A percentile compares a stretch with the other conserved stretches of the same genome.
These are phyloP conservation scores for Cheilosia variabilis DNA, from an alignment of 2,888 invertebrate species.

Conservation along the genomic window DNA sequence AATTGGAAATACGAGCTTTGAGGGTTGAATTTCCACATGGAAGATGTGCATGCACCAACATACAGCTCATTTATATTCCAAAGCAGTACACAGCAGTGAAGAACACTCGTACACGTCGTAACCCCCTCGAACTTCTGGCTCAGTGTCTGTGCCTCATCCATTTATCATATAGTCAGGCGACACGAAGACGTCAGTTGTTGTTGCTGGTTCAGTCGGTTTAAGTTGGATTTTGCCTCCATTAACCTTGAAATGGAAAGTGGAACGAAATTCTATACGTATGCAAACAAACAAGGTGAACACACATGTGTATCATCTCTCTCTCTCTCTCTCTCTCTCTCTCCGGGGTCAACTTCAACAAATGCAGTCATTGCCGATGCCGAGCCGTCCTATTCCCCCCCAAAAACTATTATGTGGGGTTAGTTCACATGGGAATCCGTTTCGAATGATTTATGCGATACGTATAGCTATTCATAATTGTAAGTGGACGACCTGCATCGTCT, in stretches of 20 bases:
- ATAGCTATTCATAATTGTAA: neutral
- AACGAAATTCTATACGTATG: slow-evolving; percentile 52
- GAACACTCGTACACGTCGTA: slow-evolving; percentile 10
- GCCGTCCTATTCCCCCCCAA: slow-evolving; percentile 2
- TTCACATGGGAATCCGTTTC: slow-evolving; percentile 9
- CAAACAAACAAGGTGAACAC: slow-evolving; percentile 17
- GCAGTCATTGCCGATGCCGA: slow-evolving; percentile 36
- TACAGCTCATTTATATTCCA: slow-evolving; percentile 63
- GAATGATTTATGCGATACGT: slow-evolving; percentile 10
- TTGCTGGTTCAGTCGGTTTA: slow-evolving; percentile 28
- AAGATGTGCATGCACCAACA: slow-evolving; percentile 29
- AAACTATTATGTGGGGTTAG: slow-evolving; percentile 7
- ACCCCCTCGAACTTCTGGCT: neutral
- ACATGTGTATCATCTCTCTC: slow-evolving; percentile 38
- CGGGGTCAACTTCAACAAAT: slow-evolving; percentile 56
- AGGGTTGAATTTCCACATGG: slow-evolving; percentile 19
- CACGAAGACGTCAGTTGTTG: slow-evolving; percentile 32
- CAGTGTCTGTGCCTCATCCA: slow-evolving; percentile 55
- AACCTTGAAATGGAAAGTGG: slow-evolving; percentile 74
- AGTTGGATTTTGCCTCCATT: slow-evolving; percentile 56
- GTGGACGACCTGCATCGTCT: neutral
- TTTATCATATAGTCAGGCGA: slow-evolving; percentile 52
- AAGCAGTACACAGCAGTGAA: slow-evolving; percentile 24
- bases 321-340: slow-evolving; percentile 51
- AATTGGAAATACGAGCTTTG: slow-evolving; percentile 18